Conservation (phyloP, 1,140 invertebrate genomes). For the Drosophila ohnishii region DNA sequence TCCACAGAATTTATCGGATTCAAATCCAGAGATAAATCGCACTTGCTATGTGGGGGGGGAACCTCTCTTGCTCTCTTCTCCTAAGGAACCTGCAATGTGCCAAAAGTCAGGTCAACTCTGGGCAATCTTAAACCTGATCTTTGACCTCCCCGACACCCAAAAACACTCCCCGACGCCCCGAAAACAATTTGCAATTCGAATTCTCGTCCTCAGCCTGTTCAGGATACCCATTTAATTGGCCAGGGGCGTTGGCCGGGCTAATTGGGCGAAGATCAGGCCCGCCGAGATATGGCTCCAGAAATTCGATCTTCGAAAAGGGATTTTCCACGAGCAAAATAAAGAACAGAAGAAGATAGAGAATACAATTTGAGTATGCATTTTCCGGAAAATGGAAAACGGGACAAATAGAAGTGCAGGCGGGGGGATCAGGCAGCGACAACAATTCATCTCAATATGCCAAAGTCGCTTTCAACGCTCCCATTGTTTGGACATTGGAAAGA, state of each 20-base stretch:
- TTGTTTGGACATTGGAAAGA: slow-evolving; percentile 74
- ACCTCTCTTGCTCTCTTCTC: background rate
- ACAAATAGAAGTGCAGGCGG: slow-evolving; percentile 14
- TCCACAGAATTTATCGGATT: background rate
- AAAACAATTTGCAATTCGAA: slow-evolving; percentile 30
- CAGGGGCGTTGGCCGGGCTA: slow-evolving; percentile 44
- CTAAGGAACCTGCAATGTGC: slow-evolving; percentile 10
- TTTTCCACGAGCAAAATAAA: background rate
- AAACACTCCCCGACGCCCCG: slow-evolving; percentile 5
- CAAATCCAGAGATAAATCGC: slow-evolving; percentile 2
- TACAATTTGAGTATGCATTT: slow-evolving; percentile 12
- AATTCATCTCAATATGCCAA: slow-evolving; percentile 81
- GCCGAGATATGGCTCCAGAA: slow-evolving; percentile 20
- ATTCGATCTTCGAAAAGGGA: slow-evolving; percentile 21
- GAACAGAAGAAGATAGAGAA: background rate
- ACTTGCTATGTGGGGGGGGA: background rate
- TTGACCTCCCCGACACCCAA: slow-evolving; percentile 36
- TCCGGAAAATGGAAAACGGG: slow-evolving; percentile 21
- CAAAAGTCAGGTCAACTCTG: slow-evolving; percentile 31
- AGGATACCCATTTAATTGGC: slow-evolving; percentile 41
- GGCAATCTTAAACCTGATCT: slow-evolving; percentile 29
- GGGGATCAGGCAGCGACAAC: slow-evolving; percentile 42
- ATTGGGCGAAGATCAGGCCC: slow-evolving; percentile 35
- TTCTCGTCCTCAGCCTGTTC: background rate
- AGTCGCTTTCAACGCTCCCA: slow-evolving; percentile 74